phyloP scores from a whole-genome alignment of 2,888 invertebrate species.

The Ornithoptera priamus region DNA sequence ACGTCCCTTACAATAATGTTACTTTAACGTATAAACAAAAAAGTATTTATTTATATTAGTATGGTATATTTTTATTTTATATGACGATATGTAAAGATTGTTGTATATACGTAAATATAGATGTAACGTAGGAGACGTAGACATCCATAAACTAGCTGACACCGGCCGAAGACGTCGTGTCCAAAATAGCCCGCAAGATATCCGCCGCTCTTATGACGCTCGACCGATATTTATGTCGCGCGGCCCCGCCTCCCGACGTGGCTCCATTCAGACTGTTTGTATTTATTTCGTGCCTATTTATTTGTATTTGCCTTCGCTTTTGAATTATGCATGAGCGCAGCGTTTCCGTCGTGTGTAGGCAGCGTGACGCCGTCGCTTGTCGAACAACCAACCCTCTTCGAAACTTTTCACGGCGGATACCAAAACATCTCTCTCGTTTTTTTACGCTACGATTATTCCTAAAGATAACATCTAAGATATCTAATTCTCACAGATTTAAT shows the following conservation, averaged over 20 bases:
- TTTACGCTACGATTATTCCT: constrained; percentile 16
- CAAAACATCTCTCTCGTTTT: constrained; percentile 23
- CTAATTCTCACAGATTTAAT: constrained; percentile 61
- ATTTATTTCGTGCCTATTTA: constrained; percentile 79
- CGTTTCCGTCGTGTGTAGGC: constrained; percentile 79
- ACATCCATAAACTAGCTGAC: constrained; percentile 33
- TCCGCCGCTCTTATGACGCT: constrained; percentile 74
- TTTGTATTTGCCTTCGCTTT: constrained; percentile 77
- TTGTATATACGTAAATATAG: constrained; percentile 24
- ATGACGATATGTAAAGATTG: constrained; percentile 12
- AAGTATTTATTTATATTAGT: no score
- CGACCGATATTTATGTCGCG: constrained; percentile 77
- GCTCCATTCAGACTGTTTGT: constrained; percentile 79
- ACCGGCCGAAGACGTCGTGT: constrained; percentile 39
- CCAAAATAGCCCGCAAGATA: constrained; percentile 72
- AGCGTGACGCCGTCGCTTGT: constrained; percentile 69
- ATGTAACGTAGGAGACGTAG: constrained; percentile 29
- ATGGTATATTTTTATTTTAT: no score
- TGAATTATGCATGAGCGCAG: constrained; percentile 78
- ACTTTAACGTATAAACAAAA: no score
- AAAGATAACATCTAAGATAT: constrained; percentile 30
- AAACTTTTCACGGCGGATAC: constrained; percentile 44
- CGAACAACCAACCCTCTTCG: constrained; percentile 38
- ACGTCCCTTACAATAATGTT: no score
- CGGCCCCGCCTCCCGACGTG: constrained; percentile 74